phyloP scores from a whole-genome alignment of 2,888 invertebrate genomes.

The Colletes collaris region DNA sequence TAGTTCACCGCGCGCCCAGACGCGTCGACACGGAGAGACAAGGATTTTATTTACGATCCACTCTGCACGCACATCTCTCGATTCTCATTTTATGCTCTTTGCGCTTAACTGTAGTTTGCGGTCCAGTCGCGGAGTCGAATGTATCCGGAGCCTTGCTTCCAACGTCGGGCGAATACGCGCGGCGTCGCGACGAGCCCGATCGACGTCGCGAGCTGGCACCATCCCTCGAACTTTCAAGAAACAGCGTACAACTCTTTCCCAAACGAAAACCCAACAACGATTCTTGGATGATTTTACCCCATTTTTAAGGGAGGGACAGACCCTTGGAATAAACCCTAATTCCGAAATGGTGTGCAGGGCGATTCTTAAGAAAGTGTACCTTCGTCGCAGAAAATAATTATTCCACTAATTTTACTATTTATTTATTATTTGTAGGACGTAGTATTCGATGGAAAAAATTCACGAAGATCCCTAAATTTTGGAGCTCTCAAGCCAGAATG shows the following conservation, averaged over 20 bases:
- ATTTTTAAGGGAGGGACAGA: too few species aligned
- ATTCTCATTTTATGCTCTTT: constrained; percentile 74
- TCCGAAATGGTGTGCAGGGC: not conserved
- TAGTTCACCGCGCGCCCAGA: constrained; percentile 18
- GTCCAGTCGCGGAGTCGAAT: constrained; percentile 67
- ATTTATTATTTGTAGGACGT: too few species aligned
- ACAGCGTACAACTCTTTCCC: not conserved
- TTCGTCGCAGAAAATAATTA: too few species aligned
- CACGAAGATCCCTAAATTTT: too few species aligned
- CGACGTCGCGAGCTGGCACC: constrained; percentile 19
- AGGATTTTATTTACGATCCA: constrained; percentile 73
- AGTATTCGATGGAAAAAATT: too few species aligned
- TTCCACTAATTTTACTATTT: too few species aligned
- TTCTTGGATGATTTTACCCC: not conserved
- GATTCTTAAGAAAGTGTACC: not conserved
- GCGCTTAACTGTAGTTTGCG: constrained; percentile 77
- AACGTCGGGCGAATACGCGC: constrained; percentile 42
- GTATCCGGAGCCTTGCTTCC: constrained; percentile 53
- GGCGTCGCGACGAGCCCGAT: constrained; percentile 25
- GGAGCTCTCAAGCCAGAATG: too few species aligned
- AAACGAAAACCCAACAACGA: not conserved
- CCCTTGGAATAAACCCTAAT: not conserved
- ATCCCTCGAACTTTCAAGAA: not conserved
- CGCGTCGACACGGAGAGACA: constrained; percentile 65
- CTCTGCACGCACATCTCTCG: constrained; percentile 70